These are phyloP conservation scores for Cyanistes caeruleus DNA, from an alignment of 2,113 vertebrate genomes.

Conservation along the genomic window DNA sequence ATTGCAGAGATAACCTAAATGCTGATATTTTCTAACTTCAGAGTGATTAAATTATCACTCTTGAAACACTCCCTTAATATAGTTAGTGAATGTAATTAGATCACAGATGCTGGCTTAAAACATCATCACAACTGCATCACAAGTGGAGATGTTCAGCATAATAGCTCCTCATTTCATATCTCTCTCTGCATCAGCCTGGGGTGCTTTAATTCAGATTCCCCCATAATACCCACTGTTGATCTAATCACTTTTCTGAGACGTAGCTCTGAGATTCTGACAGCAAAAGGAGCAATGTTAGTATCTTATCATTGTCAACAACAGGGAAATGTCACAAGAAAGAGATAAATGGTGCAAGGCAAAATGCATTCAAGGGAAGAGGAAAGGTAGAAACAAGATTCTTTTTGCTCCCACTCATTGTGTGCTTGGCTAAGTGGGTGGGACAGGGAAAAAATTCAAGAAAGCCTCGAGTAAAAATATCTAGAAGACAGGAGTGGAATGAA, in stretches of 20 bases:
- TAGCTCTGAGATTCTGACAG: background rate
- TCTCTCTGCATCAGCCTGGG: background rate
- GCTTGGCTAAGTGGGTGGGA: background rate
- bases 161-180: background rate
- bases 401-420: background rate
- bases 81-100: background rate
- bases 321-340: background rate
- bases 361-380: background rate
- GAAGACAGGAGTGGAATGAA: background rate
- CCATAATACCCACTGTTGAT: background rate
- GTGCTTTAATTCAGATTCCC: background rate
- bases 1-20: background rate
- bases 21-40: background rate
- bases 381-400: background rate
- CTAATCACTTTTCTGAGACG: background rate
- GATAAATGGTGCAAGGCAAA: background rate
- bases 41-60: background rate
- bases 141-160: background rate
- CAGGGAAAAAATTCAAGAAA: background rate
- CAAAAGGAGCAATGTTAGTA: background rate
- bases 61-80: background rate
- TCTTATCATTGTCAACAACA: background rate
- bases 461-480: background rate
- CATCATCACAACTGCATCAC: background rate
- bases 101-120: background rate